These are phyloP conservation scores for Lytechinus pictus DNA, from an alignment of 35 echinoderm and acorn worm genomes.

Conservation along the genomic window DNA sequence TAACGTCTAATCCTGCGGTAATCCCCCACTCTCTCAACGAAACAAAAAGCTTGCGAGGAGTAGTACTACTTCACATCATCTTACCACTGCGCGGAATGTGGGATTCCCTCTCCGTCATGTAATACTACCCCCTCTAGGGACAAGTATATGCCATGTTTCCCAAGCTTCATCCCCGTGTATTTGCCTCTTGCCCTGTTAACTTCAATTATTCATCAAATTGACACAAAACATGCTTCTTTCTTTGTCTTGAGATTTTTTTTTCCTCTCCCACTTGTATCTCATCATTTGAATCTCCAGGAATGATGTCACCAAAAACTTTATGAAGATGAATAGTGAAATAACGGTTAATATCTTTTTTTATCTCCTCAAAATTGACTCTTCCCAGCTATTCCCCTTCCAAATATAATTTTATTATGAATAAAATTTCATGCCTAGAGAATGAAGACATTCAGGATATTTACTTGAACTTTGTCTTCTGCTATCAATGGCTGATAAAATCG, in stretches of 20 bases:
- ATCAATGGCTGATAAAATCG: too few relatives aligned
- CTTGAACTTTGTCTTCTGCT: too few relatives aligned
- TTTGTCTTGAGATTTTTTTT: constrained; percentile 7
- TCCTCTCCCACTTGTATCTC: neutral
- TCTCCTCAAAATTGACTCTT: too few relatives aligned
- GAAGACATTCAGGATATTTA: too few relatives aligned
- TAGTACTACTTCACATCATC: neutral
- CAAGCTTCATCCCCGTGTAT: neutral
- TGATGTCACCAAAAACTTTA: neutral
- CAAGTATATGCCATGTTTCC: constrained; percentile 43
- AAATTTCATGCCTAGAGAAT: too few relatives aligned
- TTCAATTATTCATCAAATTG: constrained; percentile 3
- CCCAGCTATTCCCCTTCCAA: neutral
- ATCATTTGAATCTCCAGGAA: neutral
- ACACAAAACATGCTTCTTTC: constrained; percentile 24
- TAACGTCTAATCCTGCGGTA: neutral
- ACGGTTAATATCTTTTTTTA: neutral
- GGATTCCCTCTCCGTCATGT: constrained; percentile 44
- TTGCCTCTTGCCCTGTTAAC: constrained; percentile 36
- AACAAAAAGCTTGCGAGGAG: constrained; percentile 25
- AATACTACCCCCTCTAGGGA: constrained; percentile 57
- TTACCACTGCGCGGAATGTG: constrained; percentile 17
- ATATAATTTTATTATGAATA: neutral
- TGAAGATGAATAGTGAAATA: neutral
- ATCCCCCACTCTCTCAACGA: constrained; percentile 40